Conservation (phyloP, 2,113 vertebrate species). For the Melanerpes formicivorus region DNA sequence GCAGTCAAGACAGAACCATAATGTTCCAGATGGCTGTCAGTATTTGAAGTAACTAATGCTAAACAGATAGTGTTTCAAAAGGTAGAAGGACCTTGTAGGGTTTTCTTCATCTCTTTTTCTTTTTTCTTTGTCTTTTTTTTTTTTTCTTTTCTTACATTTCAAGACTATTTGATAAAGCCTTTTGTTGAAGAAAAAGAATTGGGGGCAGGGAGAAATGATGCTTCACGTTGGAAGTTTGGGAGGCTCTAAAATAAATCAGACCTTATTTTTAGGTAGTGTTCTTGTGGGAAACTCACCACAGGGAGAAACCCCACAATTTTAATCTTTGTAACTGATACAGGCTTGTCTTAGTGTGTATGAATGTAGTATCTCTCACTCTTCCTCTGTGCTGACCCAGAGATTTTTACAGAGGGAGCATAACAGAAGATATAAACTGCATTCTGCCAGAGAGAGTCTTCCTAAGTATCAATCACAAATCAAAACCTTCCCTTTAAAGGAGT, state of each 20-base stretch:
- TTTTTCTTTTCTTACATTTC: not conserved
- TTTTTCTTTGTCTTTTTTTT: no score
- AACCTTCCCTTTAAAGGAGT: not conserved
- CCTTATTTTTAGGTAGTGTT: not conserved
- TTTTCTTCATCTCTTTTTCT: not conserved
- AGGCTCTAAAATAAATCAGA: not conserved
- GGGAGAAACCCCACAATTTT: not conserved
- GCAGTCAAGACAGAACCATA: constrained; percentile 17
- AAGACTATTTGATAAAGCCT: not conserved
- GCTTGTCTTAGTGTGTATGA: not conserved
- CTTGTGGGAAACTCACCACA: not conserved
- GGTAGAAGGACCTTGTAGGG: not conserved
- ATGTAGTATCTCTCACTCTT: not conserved
- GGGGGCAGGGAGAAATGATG: not conserved
- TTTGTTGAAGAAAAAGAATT: not conserved
- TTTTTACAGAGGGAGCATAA: not conserved
- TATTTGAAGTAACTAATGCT: constrained; percentile 49
- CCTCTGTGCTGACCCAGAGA: not conserved
- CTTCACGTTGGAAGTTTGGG: not conserved
- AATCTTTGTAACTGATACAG: not conserved
- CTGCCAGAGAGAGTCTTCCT: not conserved
- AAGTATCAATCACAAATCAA: not conserved
- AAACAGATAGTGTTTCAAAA: constrained; percentile 26
- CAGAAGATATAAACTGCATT: not conserved
- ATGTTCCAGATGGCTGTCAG: constrained; percentile 37